A percentile compares a stretch with the other conserved stretches of the same genome.
Evolutionary conservation across 2,888 invertebrate genomes (phyloP).

Genomic region (Gerris lacustris): DNA sequence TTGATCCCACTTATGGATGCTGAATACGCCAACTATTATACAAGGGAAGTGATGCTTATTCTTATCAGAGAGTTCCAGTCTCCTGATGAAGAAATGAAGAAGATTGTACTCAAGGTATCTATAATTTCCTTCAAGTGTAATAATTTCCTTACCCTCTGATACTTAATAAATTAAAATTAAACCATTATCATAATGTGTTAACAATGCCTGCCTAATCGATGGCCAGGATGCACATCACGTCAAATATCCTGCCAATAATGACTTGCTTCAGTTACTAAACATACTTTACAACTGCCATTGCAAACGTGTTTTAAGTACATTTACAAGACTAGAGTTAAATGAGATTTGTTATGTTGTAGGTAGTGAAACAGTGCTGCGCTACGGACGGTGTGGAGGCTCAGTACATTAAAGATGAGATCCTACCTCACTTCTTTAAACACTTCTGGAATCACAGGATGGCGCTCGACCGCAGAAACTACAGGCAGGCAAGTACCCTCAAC

Average conservation of each 20-base stretch:
- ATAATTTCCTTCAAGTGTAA: background rate
- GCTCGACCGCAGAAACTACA: slow-evolving; percentile 89
- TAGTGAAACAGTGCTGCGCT: slow-evolving; percentile 99
- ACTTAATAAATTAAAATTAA: too few relatives aligned
- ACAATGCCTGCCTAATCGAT: too few relatives aligned
- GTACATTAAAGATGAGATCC: slow-evolving; percentile 97
- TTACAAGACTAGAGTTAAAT: too few relatives aligned
- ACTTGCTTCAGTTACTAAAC: too few relatives aligned
- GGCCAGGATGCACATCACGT: too few relatives aligned
- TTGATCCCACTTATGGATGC: slow-evolving; percentile 99
- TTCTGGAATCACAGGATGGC: slow-evolving; percentile 99
- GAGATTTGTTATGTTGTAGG: slow-evolving; percentile 40
- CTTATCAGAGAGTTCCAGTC: slow-evolving; percentile 98
- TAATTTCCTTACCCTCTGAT: too few relatives aligned
- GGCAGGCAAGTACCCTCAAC: slow-evolving; percentile 47
- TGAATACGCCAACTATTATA: slow-evolving; percentile 99
- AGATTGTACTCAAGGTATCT: slow-evolving; percentile 88
- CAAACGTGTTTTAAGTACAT: too few relatives aligned
- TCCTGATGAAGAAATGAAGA: slow-evolving; percentile 99
- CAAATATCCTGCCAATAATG: too few relatives aligned
- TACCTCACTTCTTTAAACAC: slow-evolving; percentile 96
- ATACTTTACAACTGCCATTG: too few relatives aligned
- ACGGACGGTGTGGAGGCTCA: slow-evolving; percentile 99
- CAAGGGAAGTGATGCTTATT: slow-evolving; percentile 97
- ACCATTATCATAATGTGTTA: too few relatives aligned